Percentiles rank a stretch among this genome's conserved stretches.
phyloP scores from a whole-genome alignment of 2,113 vertebrate species.

The Gobiocypris rarus region DNA sequence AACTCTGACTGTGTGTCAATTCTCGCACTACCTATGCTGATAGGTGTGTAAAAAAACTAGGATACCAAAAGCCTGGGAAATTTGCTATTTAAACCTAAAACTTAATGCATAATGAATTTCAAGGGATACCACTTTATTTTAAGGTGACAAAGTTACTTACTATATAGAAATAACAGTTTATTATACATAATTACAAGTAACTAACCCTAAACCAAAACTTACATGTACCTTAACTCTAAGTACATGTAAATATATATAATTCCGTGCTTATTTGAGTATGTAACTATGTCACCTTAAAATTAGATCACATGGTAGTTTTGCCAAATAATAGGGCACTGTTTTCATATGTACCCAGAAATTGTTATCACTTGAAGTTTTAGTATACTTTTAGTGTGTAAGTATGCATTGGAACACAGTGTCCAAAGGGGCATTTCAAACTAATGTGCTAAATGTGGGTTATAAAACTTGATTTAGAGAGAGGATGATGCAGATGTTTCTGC shows the following conservation, averaged over 20 bases:
- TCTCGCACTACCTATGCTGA: not conserved
- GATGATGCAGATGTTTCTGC: slow-evolving; percentile 73
- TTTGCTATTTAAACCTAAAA: not conserved
- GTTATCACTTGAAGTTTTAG: not conserved
- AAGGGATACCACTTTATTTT: too few species aligned
- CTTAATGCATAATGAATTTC: too few species aligned
- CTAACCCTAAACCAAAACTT: too few species aligned
- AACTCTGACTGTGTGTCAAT: not conserved
- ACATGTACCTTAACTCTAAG: too few species aligned
- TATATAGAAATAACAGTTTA: too few species aligned
- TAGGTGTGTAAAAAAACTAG: not conserved
- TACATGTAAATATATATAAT: too few species aligned
- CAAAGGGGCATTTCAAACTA: too few species aligned
- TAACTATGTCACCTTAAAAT: not conserved
- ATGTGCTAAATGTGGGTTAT: too few species aligned
- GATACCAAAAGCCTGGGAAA: not conserved
- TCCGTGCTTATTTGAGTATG: too few species aligned
- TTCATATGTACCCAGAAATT: not conserved
- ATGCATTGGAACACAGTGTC: not conserved
- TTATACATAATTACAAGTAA: too few species aligned
- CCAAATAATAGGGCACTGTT: not conserved
- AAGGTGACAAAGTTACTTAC: too few species aligned
- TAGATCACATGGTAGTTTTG: not conserved
- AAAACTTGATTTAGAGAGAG: slow-evolving; percentile 23
- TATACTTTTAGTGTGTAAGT: not conserved